Base-by-base conservation (phyloP, 30 jellyfish, hydroid and myxozoan genomes). In the Aurelia coerulea region DNA sequence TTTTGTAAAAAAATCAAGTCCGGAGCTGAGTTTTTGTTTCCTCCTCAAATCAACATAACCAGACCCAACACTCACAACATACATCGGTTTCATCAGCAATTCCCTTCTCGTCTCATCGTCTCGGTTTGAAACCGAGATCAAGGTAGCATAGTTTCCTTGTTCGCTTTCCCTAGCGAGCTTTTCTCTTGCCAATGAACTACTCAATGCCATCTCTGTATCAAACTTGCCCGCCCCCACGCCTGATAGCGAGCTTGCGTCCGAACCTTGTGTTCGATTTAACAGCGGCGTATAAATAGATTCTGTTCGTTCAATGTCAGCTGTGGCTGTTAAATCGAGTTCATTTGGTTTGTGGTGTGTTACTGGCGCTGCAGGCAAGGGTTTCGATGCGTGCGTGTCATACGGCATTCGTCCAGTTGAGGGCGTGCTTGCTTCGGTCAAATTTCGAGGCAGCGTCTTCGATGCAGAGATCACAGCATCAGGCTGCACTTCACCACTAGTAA, bases 61-160 rank as follows among this genome's bases (percentile, higher is more conserved):
- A 2, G 84, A 54, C 8, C 98, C 98, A 53, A 93, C 88, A 42
- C 96, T 87, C 16, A 93, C 97, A 54, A 93, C 94, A 76, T 93
- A 93, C 80, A 73, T 50, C 11, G 98, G 98, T 50, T 76, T 60
- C 89, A 93, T 59, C 59, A 93, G 76, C 62, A 64, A 64, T 5
- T 83, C 97, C 76, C 69, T 68, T 41, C 92, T 64, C 41, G 66
- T 52, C 39, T 87, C 91, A 12, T 49, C 82, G 65, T 88, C 97
- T 32, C 76, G 80, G 17, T 87, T 81, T 19, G 98, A 69, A 10
- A 77, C 96, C 34, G 97, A 88, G 29, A 89, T 69, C 56, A 93
- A 81, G 15, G 97, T 51, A n/a, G 97, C 96, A 39, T 93, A 93
- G 67, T 78, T 31, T 11, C 94, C 90, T n/a, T 93, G 96, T 56